These are phyloP conservation scores for mouse (Mus musculus) DNA, from an alignment of 2,113 vertebrate species.

Conservation along the genomic window GRCm39 chr5:4120001-4120500, in stretches of 20 bases:
- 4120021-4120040: neutral
- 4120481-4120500: conserved; percentile 94
- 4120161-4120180: neutral
- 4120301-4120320: conserved; percentile 95
- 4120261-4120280: conserved; percentile 21
- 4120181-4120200: neutral
- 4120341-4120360: conserved; percentile 99
- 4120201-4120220: neutral
- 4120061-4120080: neutral
- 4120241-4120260: neutral
- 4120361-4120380: conserved; percentile 95
- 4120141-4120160: neutral
- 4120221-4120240: neutral
- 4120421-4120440: conserved; percentile 93
- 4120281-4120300: conserved; percentile 86
- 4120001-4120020: too few relatives aligned
- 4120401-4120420: conserved; percentile 95
- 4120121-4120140: neutral
- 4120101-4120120: neutral
- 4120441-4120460: conserved; percentile 87
- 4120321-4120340: conserved; percentile 97
- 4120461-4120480: conserved; percentile 86
- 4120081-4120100: neutral
- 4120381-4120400: conserved; percentile 98
- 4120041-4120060: neutral